phyloP scores from a whole-genome alignment of 2,888 invertebrate genomes.

The Xanthorhoe spadicearia region DNA sequence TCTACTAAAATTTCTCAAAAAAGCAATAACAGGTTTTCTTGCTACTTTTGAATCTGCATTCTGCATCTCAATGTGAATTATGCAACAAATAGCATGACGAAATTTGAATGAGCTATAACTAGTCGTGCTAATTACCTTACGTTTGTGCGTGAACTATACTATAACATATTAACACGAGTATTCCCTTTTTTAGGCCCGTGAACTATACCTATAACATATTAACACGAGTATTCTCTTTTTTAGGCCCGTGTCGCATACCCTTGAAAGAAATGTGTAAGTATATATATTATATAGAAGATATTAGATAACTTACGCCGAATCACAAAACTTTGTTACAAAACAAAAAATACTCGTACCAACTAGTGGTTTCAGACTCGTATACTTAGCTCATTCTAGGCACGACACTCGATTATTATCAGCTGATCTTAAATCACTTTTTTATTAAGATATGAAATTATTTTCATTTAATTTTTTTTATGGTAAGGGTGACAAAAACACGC shows the following conservation, averaged over 20 bases:
- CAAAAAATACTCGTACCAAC: too few species aligned
- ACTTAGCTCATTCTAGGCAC: too few species aligned
- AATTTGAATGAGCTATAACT: slow-evolving; percentile 17
- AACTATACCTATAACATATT: too few species aligned
- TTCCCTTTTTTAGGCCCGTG: slow-evolving; percentile 66
- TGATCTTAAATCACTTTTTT: too few species aligned
- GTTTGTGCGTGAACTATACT: slow-evolving; percentile 17
- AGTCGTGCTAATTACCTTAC: slow-evolving; percentile 13
- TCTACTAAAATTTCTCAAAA: background rate
- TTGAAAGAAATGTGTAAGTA: slow-evolving; percentile 80
- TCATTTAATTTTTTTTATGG: too few species aligned
- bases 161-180: slow-evolving; percentile 42
- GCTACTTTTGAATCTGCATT: background rate
- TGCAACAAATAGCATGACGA: slow-evolving; percentile 12
- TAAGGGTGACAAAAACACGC: too few species aligned
- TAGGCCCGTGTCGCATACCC: slow-evolving; percentile 72
- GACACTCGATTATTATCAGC: too few species aligned
- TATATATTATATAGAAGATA: slow-evolving; percentile 11
- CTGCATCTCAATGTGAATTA: background rate
- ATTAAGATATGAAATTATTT: too few species aligned
- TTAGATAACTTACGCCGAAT: background rate
- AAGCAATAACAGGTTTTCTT: background rate
- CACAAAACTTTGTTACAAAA: too few species aligned
- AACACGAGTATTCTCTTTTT: slow-evolving; percentile 55
- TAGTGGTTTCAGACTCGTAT: too few species aligned